phyloP scores from a whole-genome alignment of 2,113 vertebrate genomes.

The Riparia riparia region DNA sequence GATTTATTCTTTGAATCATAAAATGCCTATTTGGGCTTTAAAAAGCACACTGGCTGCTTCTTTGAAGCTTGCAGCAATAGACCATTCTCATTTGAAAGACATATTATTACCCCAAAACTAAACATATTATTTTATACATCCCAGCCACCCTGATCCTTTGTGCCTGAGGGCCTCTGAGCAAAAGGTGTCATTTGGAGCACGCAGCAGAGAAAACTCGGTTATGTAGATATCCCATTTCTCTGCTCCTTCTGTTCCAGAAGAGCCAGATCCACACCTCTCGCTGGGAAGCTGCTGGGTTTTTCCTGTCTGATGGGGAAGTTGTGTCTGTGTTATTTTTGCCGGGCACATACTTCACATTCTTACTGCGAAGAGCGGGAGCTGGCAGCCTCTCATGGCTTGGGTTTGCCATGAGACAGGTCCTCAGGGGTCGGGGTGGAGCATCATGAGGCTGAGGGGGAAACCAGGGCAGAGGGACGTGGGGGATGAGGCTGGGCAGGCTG shows the following conservation, averaged over 20 bases:
- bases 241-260: slow-evolving; percentile 17
- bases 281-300: background rate
- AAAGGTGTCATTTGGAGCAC: slow-evolving; percentile 44
- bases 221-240: background rate
- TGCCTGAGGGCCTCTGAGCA: slow-evolving; percentile 10
- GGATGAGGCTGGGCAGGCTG: background rate
- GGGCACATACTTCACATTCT: background rate
- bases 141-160: background rate
- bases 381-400: background rate
- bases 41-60: slow-evolving; percentile 25
- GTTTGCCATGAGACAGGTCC: background rate
- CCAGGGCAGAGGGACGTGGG: rapidly evolving
- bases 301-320: background rate
- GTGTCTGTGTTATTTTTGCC: slow-evolving; percentile 6
- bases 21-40: slow-evolving; percentile 54
- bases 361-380: background rate
- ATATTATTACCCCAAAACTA: slow-evolving; percentile 36
- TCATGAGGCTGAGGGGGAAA: rapidly evolving
- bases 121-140: slow-evolving; percentile 37
- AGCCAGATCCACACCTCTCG: background rate
- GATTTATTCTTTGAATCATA: slow-evolving; percentile 56
- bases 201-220: slow-evolving; percentile 28
- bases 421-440: background rate
- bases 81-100: slow-evolving; percentile 32
- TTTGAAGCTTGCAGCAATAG: slow-evolving; percentile 34